Evolutionary conservation across 2,113 vertebrate genomes (phyloP).

Genomic region (Oryzias curvinotus): DNA sequence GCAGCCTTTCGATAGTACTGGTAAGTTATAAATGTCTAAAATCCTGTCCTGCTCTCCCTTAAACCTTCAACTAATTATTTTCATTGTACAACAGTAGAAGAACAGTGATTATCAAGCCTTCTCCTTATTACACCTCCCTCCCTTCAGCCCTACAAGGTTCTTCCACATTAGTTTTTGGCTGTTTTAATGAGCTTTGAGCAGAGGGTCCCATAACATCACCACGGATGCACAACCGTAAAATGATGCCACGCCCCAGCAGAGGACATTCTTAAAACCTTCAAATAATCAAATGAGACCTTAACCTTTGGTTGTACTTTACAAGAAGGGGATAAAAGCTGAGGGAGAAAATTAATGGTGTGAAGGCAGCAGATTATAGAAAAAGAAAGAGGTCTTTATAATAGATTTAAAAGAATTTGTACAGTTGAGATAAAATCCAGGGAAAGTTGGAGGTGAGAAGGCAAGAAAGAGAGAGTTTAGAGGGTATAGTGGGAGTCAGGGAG

Average conservation of each 20-base stretch:
- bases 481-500: not conserved
- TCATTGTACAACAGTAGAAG: slow-evolving; percentile 53
- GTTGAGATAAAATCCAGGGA: slow-evolving; percentile 28
- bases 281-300: slow-evolving; percentile 58
- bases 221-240: slow-evolving; percentile 55
- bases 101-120: slow-evolving; percentile 21
- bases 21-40: too few relatives aligned
- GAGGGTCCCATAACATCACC: slow-evolving; percentile 63
- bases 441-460: slow-evolving; percentile 24
- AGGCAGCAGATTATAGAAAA: not conserved
- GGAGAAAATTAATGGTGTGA: slow-evolving; percentile 22
- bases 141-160: slow-evolving; percentile 9
- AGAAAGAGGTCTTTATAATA: not conserved
- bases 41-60: slow-evolving; percentile 41
- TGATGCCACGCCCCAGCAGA: slow-evolving; percentile 46
- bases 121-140: slow-evolving; percentile 11
- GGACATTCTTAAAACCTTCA: slow-evolving; percentile 43
- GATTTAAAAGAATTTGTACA: slow-evolving; percentile 29
- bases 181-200: slow-evolving; percentile 55
- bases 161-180: slow-evolving; percentile 39
- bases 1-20: too few relatives aligned
- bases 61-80: slow-evolving; percentile 52
- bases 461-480: not conserved
- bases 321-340: slow-evolving; percentile 30
- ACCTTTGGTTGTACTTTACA: slow-evolving; percentile 30